These are phyloP conservation scores for Carduelis carduelis DNA, from an alignment of 2,797 vertebrate species.

Conservation along the genomic window DNA sequence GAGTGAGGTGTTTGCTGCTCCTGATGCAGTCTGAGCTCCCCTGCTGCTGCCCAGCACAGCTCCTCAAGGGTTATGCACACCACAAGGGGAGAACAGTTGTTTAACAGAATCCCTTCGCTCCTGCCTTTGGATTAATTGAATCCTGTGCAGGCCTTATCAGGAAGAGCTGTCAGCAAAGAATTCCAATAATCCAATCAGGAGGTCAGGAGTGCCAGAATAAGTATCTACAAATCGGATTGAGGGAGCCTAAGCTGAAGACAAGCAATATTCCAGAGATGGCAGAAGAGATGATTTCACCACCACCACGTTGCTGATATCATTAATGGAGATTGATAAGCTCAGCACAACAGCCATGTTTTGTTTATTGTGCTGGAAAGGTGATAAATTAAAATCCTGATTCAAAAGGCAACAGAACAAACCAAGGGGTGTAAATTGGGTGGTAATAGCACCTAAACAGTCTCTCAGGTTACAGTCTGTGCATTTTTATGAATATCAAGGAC, in stretches of 20 bases:
- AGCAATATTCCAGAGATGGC: constrained; percentile 68
- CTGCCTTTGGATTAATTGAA: constrained; percentile 63
- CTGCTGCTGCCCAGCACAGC: neutral
- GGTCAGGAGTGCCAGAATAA: constrained; percentile 72
- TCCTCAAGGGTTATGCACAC: neutral
- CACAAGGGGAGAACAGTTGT: neutral
- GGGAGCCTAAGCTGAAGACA: constrained; percentile 39
- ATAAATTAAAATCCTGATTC: neutral
- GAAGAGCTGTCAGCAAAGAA: constrained; percentile 72
- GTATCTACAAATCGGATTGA: constrained; percentile 66
- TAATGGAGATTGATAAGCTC: constrained; percentile 47
- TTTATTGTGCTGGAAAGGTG: neutral
- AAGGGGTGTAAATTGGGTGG: neutral
- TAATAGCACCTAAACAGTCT: neutral
- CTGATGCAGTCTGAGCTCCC: neutral
- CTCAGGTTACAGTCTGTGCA: neutral
- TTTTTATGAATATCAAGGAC: neutral
- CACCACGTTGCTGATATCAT: constrained; percentile 15
- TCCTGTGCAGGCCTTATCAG: constrained; percentile 64
- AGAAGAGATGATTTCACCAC: constrained; percentile 51
- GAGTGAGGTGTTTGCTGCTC: neutral
- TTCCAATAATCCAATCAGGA: constrained; percentile 72
- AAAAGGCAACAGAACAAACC: neutral
- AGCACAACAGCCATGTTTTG: neutral
- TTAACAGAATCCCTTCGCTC: constrained; percentile 33